Evolutionary conservation across 2,113 vertebrate genomes (phyloP).

Genomic region (Euleptes europaea): DNA sequence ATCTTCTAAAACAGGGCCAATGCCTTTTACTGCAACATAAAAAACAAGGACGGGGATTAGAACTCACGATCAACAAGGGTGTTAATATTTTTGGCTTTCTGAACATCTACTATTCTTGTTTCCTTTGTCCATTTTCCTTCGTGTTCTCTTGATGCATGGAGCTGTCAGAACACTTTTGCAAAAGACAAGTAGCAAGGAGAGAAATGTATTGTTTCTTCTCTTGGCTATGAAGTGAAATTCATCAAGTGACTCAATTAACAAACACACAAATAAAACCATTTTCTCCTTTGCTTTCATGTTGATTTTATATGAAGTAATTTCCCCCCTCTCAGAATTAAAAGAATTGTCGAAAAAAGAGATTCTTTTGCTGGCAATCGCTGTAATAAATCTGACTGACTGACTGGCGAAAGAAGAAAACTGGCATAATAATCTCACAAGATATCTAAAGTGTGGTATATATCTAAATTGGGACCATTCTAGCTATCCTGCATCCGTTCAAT

Average conservation of each 20-base stretch:
- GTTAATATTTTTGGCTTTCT: not conserved
- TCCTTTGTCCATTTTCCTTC: not conserved
- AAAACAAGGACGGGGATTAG: not conserved
- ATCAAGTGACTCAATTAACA: not conserved
- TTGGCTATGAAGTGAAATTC: too few species aligned
- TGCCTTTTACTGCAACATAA: conserved; percentile 4
- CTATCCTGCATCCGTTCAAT: too few species aligned
- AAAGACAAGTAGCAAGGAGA: not conserved
- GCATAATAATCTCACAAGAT: too few species aligned
- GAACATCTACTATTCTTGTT: not conserved
- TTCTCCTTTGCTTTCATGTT: not conserved
- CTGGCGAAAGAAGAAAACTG: too few species aligned
- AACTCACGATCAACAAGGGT: not conserved
- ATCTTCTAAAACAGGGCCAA: accelerated
- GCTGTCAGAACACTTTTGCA: not conserved
- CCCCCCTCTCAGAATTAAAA: too few species aligned
- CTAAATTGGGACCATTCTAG: too few species aligned
- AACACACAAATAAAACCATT: not conserved
- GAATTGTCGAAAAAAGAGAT: too few species aligned
- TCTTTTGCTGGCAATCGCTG: too few species aligned
- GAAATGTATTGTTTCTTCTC: not conserved
- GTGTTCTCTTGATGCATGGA: not conserved
- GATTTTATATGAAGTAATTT: not conserved
- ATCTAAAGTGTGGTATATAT: too few species aligned
- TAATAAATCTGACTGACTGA: too few species aligned